These are phyloP conservation scores for Macrochelys suwanniensis DNA, from an alignment of 2,797 vertebrate genomes.

Conservation along the genomic window DNA sequence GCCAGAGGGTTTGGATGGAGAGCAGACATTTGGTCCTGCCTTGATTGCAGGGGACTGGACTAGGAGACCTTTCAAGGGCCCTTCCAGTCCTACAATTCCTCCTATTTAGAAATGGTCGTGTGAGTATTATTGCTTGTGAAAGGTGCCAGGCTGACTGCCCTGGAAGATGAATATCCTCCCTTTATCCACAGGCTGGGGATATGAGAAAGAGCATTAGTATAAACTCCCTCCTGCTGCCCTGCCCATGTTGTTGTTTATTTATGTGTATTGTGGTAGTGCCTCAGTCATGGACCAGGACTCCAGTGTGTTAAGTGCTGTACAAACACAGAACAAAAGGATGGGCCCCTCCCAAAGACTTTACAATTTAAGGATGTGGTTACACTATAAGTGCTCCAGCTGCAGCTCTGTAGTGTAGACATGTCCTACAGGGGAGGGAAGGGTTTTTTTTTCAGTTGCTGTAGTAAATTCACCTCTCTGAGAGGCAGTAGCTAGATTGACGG, in stretches of 20 bases:
- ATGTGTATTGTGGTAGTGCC: neutral
- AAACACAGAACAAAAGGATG: fast-evolving
- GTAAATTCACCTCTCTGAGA: neutral
- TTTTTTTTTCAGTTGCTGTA: neutral
- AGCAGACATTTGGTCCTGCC: neutral
- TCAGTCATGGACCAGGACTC: neutral
- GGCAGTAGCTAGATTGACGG: neutral
- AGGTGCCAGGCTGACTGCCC: neutral
- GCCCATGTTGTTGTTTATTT: neutral
- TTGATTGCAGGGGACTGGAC: too few relatives aligned
- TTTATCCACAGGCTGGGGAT: fast-evolving
- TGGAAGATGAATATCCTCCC: neutral
- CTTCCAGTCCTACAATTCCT: neutral
- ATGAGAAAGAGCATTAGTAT: neutral
- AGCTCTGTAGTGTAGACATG: neutral
- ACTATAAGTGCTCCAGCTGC: neutral
- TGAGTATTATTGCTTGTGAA: neutral
- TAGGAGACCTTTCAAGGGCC: too few relatives aligned
- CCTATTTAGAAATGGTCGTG: fast-evolving
- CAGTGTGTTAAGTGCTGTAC: neutral
- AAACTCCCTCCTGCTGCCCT: neutral
- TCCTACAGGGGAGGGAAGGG: neutral
- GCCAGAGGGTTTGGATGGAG: fast-evolving
- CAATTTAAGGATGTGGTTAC: neutral
- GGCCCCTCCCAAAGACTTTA: neutral